A percentile compares a stretch with the other conserved stretches of the same genome.
phyloP scores from a whole-genome alignment of 2,113 vertebrate species.

The Redunca redunca region DNA sequence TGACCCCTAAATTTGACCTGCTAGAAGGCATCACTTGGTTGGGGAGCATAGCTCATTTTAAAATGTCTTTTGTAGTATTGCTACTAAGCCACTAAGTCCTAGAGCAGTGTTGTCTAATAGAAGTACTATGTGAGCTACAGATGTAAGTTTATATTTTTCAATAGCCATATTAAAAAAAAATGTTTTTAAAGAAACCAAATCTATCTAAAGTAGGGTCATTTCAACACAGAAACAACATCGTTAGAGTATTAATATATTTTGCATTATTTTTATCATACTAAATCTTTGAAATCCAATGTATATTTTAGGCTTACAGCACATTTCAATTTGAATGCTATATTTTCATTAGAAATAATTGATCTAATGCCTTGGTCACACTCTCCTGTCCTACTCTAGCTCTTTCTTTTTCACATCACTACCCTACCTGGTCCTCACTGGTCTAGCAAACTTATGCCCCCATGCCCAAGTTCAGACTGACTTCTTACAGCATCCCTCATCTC shows the following conservation, averaged over 20 bases:
- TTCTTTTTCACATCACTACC: background rate
- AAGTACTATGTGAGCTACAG: background rate
- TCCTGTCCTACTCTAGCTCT: background rate
- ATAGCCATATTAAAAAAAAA: background rate
- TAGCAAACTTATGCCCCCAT: background rate
- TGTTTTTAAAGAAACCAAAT: background rate
- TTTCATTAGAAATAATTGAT: background rate
- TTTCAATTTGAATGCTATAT: background rate
- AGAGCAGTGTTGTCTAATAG: background rate
- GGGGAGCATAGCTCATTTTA: background rate
- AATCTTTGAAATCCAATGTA: background rate
- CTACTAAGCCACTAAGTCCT: background rate
- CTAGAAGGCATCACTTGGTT: background rate
- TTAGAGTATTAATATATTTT: background rate
- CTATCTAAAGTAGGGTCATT: background rate
- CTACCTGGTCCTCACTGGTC: too few relatives aligned
- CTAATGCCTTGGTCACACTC: background rate
- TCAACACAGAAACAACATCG: background rate
- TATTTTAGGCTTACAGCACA: background rate
- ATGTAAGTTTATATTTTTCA: background rate
- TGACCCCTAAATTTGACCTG: background rate
- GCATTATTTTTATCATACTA: background rate
- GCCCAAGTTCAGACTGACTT: background rate
- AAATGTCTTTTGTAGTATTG: background rate
- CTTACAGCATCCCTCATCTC: background rate